Conservation (phyloP, 2,888 invertebrate species). For the Pristionchus japonicus region DNA sequence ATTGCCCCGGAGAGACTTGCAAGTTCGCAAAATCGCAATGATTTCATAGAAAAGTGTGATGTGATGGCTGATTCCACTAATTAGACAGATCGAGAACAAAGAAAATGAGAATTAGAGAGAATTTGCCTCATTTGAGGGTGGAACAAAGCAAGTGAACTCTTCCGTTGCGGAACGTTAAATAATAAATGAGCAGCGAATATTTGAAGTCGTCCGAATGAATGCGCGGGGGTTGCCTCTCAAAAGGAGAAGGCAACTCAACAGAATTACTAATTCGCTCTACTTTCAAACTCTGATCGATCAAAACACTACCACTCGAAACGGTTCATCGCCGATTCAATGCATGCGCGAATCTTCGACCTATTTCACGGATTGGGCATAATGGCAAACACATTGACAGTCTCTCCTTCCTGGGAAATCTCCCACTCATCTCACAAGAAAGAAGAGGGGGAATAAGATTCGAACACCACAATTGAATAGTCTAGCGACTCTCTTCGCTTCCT, state of each 20-base stretch:
- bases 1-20: too few relatives aligned
- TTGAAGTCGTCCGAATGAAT: neutral
- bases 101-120: neutral
- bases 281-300: neutral
- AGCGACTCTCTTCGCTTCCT: neutral
- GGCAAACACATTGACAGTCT: neutral
- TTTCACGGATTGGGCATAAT: neutral
- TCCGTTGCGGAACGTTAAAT: neutral
- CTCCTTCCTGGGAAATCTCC: neutral
- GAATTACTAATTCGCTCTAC: neutral
- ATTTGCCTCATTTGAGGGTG: neutral
- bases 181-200: neutral
- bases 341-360: neutral
- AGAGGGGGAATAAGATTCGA: neutral
- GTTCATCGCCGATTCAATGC: neutral
- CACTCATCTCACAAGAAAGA: neutral
- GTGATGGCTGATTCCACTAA: too few relatives aligned
- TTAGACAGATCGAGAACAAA: too few relatives aligned
- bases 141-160: neutral
- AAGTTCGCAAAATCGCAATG: too few relatives aligned
- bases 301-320: neutral
- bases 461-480: constrained; percentile 3
- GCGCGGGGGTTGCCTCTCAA: constrained; percentile 1
- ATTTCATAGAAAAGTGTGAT: too few relatives aligned
- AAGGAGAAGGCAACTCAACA: neutral